A percentile compares a stretch with the other conserved stretches of the same genome.
These are phyloP conservation scores for Ranitomeya variabilis DNA, from an alignment of 2,113 vertebrate species.

Conservation along the genomic window DNA sequence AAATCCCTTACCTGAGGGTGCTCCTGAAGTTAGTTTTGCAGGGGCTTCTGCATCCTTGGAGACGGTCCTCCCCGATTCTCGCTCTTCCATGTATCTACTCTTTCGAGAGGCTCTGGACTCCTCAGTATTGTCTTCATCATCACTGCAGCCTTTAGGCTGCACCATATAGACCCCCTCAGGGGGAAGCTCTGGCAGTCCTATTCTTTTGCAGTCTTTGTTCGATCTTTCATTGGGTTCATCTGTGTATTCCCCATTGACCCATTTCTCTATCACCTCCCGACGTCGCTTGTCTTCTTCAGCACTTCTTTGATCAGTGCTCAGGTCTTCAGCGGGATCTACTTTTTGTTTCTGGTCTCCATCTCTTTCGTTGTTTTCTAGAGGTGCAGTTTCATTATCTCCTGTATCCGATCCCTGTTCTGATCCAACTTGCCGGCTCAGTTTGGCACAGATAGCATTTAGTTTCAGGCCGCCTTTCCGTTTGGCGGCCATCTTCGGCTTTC, in stretches of 20 bases:
- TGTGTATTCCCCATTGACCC: constrained; percentile 96
- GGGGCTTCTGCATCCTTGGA: constrained; percentile 73
- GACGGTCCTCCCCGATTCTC: constrained; percentile 76
- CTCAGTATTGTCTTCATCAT: constrained; percentile 87
- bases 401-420: constrained; percentile 86
- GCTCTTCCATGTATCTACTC: constrained; percentile 76
- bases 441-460: constrained; percentile 98
- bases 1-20: constrained; percentile 68
- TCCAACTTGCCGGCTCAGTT: constrained; percentile 97
- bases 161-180: constrained; percentile 98
- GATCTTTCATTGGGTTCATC: constrained; percentile 78
- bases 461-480: constrained; percentile 99
- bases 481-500: constrained; percentile 97
- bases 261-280: constrained; percentile 97
- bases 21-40: constrained; percentile 67
- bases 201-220: constrained; percentile 68
- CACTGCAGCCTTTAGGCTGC: constrained; percentile 95
- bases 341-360: constrained; percentile 74
- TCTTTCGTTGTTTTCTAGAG: constrained; percentile 76
- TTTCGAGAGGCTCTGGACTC: constrained; percentile 78
- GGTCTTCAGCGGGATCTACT: constrained; percentile 75
- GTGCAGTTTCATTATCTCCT: constrained; percentile 77
- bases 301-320: constrained; percentile 76
- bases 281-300: constrained; percentile 91
- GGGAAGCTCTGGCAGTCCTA: constrained; percentile 77